Evolutionary conservation across 2,113 vertebrate species (phyloP).

Genomic region (Amphiprion percula): DNA sequence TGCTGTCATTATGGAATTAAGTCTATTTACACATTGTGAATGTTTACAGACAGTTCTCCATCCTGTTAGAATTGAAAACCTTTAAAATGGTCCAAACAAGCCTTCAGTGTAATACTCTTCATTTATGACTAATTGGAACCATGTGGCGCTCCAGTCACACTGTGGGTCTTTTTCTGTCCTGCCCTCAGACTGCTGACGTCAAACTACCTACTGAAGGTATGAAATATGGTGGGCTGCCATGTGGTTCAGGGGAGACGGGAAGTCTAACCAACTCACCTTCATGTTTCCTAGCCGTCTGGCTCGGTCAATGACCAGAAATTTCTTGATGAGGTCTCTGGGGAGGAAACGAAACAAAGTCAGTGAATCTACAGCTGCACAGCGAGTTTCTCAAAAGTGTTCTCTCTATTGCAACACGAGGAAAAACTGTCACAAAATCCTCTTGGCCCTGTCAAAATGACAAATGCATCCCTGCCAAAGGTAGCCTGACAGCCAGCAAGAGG

Average conservation of each 20-base stretch:
- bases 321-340: constrained; percentile 94
- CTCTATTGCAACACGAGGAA: background rate
- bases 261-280: constrained; percentile 89
- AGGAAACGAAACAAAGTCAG: constrained; percentile 41
- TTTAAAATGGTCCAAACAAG: background rate
- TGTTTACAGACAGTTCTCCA: no score
- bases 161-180: background rate
- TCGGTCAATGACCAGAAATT: constrained; percentile 94
- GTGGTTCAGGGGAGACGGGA: constrained; percentile 12
- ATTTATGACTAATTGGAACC: constrained; percentile 37
- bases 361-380: constrained; percentile 7
- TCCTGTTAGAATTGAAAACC: background rate
- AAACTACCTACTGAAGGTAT: constrained; percentile 3
- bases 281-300: constrained; percentile 94
- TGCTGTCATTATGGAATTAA: no score
- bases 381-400: background rate
- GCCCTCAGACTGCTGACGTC: constrained; percentile 16
- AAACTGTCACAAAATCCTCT: background rate
- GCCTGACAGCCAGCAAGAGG: background rate
- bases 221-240: constrained; percentile 6
- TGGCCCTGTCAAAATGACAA: constrained; percentile 35
- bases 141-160: constrained; percentile 15
- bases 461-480: background rate
- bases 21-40: no score
- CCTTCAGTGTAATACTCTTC: background rate